phyloP scores from a whole-genome alignment of 2,113 vertebrate genomes.

The Heterotilapia buettikoferi region DNA sequence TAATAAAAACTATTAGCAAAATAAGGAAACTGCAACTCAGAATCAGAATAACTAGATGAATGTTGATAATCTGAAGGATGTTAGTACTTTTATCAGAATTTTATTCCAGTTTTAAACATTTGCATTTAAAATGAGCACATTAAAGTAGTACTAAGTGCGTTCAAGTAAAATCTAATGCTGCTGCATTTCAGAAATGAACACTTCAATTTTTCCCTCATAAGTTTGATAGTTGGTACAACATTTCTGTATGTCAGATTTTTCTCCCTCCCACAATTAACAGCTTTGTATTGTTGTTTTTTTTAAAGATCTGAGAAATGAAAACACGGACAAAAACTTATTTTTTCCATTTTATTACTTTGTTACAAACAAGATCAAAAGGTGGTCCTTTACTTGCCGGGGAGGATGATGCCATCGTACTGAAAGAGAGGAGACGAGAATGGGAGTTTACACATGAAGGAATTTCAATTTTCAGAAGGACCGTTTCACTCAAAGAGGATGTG shows the following conservation, averaged over 20 bases:
- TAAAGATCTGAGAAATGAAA: not conserved
- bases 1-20: not conserved
- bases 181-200: not conserved
- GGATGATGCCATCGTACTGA: slow-evolving; percentile 98
- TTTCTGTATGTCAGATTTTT: not conserved
- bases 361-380: slow-evolving; percentile 64
- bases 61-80: not conserved
- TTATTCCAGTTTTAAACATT: not conserved
- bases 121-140: not conserved
- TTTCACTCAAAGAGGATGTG: accelerated
- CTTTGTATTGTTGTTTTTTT: not conserved
- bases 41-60: accelerated
- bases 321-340: slow-evolving; percentile 52
- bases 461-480: not conserved
- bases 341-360: slow-evolving; percentile 77
- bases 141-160: not conserved
- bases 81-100: not conserved
- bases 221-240: not conserved
- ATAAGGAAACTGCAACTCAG: accelerated
- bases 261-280: accelerated
- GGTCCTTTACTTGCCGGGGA: slow-evolving; percentile 90
- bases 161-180: not conserved
- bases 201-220: not conserved
- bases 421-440: accelerated
- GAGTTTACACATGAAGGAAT: not conserved